Evolutionary conservation across 2,797 vertebrate genomes (phyloP), one percentile per base, ranked within the genome.

Genomic region (Anguilla anguilla): DNA sequence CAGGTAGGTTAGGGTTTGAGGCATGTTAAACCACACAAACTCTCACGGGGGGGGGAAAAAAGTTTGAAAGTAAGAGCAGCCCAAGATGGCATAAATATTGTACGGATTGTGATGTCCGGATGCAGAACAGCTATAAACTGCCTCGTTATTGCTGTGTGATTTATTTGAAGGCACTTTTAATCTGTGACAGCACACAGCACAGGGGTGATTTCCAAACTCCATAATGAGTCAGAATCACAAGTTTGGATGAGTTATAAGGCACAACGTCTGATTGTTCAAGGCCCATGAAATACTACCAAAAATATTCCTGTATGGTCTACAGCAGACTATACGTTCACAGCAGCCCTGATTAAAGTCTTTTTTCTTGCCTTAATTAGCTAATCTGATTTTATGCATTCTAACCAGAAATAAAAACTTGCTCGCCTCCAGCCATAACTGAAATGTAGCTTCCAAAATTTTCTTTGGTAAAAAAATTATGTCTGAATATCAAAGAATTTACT

Each of bases 1-100:
- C 83, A 84, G 22, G 57, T 51, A 64, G 67, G 84, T 83, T 88
- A 79, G 86, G 77, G 86, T 84, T 84, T 89, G 84, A 88, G 43
- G 74, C 17, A 5, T 79, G 15, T 46, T 46, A 79, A 43, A 43
- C 39, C 19, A 19, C 77, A 81, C 22, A 81, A 49, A 81, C 49
- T 0, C 5, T n/a, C n/a, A 6, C 17, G 25, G 67, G 67, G 6
- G 10, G 6, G 35, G 13, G 1, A n/a, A 5, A 22, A 67, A 39
- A 46, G 15, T 5, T 11, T 1, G 28, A 49, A 49, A 46, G 31
- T 25, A 81, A 49, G 19, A 49, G 43, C 39, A 46, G 15, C 59
- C 17, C 39, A 79, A 4, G 6, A 79, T 46, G 39, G 74, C 6
- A 77, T 57, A 17, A 2, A 57, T 57, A 13, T 15, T 51, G 49